Evolutionary conservation across 2,113 vertebrate species (phyloP).

Genomic region (Diadophis punctatus): DNA sequence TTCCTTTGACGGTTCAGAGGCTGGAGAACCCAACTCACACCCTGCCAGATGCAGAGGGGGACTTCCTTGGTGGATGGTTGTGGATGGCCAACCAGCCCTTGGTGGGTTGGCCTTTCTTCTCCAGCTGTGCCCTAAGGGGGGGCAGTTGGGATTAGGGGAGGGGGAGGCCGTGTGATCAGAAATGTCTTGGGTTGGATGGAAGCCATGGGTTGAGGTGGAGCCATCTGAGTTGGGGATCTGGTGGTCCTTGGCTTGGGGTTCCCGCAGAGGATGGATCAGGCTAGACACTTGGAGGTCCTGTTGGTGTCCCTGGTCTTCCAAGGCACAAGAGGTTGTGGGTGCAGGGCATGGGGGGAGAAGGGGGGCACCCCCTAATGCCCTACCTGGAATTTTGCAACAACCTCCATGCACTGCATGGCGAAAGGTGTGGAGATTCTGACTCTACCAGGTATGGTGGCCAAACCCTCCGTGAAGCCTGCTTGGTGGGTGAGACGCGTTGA

Average conservation of each 20-base stretch:
- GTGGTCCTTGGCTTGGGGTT: neutral
- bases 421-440: too few species aligned
- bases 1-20: neutral
- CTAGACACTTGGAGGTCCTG: neutral
- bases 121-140: neutral
- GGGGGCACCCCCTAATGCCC: neutral
- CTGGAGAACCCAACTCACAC: neutral
- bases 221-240: neutral
- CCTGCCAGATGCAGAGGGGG: neutral
- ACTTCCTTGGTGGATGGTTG: neutral
- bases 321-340: neutral
- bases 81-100: neutral
- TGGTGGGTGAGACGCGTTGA: neutral
- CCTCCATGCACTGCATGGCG: too few species aligned
- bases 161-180: neutral
- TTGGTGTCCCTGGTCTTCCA: too few species aligned
- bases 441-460: too few species aligned
- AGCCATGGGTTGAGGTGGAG: neutral
- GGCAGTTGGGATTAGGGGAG: neutral
- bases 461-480: too few species aligned
- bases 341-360: neutral
- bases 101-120: neutral
- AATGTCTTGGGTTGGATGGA: neutral
- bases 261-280: neutral
- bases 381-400: neutral